Conservation (phyloP, 2,113 vertebrate genomes). For the Etheostoma cragini region DNA sequence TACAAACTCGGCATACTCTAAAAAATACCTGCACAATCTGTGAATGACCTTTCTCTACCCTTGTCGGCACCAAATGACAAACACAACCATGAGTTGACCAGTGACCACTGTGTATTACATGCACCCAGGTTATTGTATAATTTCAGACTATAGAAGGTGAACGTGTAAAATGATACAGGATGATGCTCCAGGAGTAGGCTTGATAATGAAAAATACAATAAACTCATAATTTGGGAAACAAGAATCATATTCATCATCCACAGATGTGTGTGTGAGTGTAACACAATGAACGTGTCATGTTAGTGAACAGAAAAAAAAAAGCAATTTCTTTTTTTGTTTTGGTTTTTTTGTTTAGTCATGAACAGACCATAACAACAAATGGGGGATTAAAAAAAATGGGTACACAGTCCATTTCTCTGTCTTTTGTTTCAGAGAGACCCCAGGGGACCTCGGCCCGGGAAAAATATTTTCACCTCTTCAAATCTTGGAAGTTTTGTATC, state of each 20-base stretch:
- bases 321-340: neutral
- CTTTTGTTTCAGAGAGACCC: slow-evolving; percentile 22
- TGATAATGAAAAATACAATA: neutral
- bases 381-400: neutral
- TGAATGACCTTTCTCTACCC: neutral
- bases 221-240: slow-evolving; percentile 8
- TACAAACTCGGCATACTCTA: neutral
- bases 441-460: neutral
- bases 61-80: neutral
- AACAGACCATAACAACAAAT: neutral
- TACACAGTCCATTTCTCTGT: slow-evolving; percentile 7
- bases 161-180: neutral
- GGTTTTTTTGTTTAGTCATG: slow-evolving; percentile 19
- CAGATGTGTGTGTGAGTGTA: slow-evolving; percentile 4
- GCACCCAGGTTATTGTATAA: neutral
- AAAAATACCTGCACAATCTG: neutral
- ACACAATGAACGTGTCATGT: slow-evolving; percentile 8
- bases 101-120: neutral
- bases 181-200: slow-evolving; percentile 4
- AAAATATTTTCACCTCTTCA: slow-evolving; percentile 33
- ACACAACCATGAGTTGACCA: neutral
- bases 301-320: slow-evolving; percentile 21
- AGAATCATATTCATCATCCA: slow-evolving; percentile 11
- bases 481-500: slow-evolving; percentile 29
- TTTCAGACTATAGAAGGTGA: neutral